phyloP scores from a whole-genome alignment of 2,888 invertebrate genomes.

The Diplolepis rosae region DNA sequence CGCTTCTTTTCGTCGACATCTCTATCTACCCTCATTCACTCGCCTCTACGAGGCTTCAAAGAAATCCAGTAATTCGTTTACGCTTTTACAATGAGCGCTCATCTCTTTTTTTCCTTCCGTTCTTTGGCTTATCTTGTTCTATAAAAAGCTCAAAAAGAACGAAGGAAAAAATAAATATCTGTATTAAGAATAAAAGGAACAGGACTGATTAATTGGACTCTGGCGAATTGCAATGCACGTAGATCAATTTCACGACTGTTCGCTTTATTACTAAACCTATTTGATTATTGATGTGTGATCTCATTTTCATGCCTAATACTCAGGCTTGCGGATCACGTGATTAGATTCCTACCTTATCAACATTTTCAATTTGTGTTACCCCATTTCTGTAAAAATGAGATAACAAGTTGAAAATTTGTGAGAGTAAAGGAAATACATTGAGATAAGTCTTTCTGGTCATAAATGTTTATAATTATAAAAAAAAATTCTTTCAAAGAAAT shows the following conservation, averaged over 20 bases:
- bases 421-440: no score
- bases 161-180: slow-evolving; percentile 17
- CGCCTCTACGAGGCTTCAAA: slow-evolving; percentile 49
- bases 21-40: slow-evolving; percentile 48
- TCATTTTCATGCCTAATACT: not conserved
- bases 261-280: not conserved
- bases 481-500: no score
- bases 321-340: no score
- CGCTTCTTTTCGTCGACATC: slow-evolving; percentile 35
- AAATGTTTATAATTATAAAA: no score
- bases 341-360: no score
- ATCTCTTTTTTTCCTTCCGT: slow-evolving; percentile 45
- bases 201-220: slow-evolving; percentile 49
- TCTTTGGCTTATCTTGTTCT: slow-evolving; percentile 40
- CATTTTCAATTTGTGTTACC: no score
- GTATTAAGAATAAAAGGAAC: slow-evolving; percentile 29
- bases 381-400: no score
- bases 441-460: no score
- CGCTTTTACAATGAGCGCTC: slow-evolving; percentile 59
- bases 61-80: slow-evolving; percentile 65
- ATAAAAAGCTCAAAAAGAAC: slow-evolving; percentile 42
- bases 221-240: slow-evolving; percentile 3
- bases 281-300: not conserved
- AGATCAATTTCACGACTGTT: not conserved
- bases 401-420: no score